Evolutionary conservation across 2,113 vertebrate species (phyloP).

Genomic region (Pseudorhombus dupliciocellatus): DNA sequence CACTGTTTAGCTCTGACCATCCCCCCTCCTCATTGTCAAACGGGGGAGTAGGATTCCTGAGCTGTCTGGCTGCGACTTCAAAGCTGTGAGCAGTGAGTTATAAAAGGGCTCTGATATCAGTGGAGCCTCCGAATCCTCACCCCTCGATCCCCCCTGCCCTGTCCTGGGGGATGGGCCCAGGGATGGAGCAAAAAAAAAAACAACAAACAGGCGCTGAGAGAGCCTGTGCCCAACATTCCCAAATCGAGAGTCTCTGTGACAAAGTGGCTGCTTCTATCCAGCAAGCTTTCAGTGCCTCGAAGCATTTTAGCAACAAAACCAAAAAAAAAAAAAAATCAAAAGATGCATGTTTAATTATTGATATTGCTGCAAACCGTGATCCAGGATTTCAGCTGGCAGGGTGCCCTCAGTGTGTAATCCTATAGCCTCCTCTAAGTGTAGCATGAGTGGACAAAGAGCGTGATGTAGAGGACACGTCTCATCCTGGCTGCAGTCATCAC

Average conservation of each 20-base stretch:
- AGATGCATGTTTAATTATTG: constrained; percentile 51
- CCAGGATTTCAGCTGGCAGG: constrained; percentile 35
- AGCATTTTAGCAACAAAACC: too few species aligned
- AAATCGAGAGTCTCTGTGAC: not conserved
- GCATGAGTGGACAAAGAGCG: constrained; percentile 39
- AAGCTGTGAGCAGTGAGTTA: constrained; percentile 79
- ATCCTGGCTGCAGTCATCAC: constrained; percentile 25
- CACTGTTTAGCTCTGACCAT: constrained; percentile 56
- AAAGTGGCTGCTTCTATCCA: not conserved
- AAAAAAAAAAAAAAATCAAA: too few species aligned
- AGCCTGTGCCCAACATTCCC: constrained; percentile 1
- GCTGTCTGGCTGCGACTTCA: constrained; percentile 83
- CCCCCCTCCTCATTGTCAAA: constrained; percentile 75
- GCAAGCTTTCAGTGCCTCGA: constrained; percentile 20
- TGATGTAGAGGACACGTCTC: constrained; percentile 57
- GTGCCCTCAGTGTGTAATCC: constrained; percentile 28
- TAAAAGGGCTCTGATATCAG: constrained; percentile 81
- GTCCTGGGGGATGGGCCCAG: constrained; percentile 61
- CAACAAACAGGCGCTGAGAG: constrained; percentile 16
- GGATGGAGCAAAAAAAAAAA: constrained; percentile 17
- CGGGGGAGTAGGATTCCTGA: constrained; percentile 81
- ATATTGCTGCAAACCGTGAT: constrained; percentile 34
- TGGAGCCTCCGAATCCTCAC: constrained; percentile 74
- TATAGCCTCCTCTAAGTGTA: constrained; percentile 18
- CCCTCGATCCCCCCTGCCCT: constrained; percentile 58